A percentile compares a stretch with the other conserved stretches of the same genome.
phyloP scores from a whole-genome alignment of 2,888 invertebrate species.

The Metacarcinus magister region DNA sequence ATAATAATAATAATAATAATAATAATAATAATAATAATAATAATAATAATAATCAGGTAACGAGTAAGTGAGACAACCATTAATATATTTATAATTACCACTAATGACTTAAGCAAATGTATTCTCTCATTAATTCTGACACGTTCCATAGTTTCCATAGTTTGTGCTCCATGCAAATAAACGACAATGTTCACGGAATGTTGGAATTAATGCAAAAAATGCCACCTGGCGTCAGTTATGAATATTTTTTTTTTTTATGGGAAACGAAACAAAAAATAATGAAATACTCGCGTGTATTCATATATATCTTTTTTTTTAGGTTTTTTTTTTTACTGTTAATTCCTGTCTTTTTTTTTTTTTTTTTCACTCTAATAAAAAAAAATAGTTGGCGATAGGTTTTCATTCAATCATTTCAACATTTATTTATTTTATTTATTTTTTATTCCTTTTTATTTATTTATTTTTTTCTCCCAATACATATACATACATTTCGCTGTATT shows the following conservation, averaged over 20 bases:
- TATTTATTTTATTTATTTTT: not conserved
- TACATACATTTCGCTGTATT: not conserved
- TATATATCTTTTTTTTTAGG: not conserved
- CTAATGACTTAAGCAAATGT: not conserved
- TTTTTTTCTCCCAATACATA: not conserved
- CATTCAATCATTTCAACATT: not conserved
- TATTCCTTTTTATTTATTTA: not conserved
- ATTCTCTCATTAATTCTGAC: not conserved
- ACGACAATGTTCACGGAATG: not conserved
- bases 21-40: not conserved
- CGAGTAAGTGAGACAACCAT: not conserved
- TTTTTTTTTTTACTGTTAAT: not conserved
- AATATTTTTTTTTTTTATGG: not conserved
- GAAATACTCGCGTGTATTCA: not conserved
- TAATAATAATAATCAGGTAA: not conserved
- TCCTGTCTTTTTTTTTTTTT: not conserved
- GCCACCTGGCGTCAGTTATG: not conserved
- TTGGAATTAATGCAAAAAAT: constrained; percentile 19
- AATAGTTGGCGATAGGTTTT: not conserved
- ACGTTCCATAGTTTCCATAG: not conserved
- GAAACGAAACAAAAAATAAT: not conserved
- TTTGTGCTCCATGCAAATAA: not conserved
- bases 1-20: not conserved
- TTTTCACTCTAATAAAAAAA: not conserved
- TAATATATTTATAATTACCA: not conserved